Conservation (phyloP, 2,888 invertebrate species). For the Hyles lineata region DNA sequence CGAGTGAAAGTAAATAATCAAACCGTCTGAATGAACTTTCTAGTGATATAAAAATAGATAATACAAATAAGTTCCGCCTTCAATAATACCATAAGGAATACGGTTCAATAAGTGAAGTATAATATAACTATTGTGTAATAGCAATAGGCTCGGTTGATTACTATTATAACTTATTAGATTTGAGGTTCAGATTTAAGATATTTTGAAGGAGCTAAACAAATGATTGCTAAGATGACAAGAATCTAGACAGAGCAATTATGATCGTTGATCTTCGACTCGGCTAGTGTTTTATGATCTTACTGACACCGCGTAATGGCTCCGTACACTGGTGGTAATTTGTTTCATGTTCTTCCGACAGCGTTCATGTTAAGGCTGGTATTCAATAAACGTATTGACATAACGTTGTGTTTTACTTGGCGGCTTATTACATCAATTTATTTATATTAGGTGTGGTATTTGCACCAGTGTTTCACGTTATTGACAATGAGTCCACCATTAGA, state of each 20-base stretch:
- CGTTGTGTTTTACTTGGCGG: neutral
- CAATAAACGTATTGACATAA: neutral
- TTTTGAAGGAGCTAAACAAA: too few relatives aligned
- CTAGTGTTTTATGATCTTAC: too few relatives aligned
- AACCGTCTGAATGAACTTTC: conserved; percentile 21
- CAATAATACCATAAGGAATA: conserved; percentile 17
- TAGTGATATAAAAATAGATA: conserved; percentile 23
- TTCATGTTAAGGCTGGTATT: neutral
- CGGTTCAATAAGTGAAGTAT: neutral
- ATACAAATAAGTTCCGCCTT: conserved; percentile 20
- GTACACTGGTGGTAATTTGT: too few relatives aligned
- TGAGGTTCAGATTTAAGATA: too few relatives aligned
- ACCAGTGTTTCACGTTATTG: neutral
- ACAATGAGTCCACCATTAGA: neutral
- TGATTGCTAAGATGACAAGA: too few relatives aligned
- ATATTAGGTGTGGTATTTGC: neutral
- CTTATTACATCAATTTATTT: neutral
- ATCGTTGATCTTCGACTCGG: too few relatives aligned
- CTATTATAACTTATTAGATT: neutral
- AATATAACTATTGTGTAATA: neutral
- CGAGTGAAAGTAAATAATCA: conserved; percentile 25
- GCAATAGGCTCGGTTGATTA: neutral
- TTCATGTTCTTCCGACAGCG: neutral
- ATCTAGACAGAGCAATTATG: too few relatives aligned
- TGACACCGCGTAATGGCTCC: too few relatives aligned